Evolutionary conservation across 2,797 vertebrate genomes (phyloP).

Genomic region (Syngnathus acus): DNA sequence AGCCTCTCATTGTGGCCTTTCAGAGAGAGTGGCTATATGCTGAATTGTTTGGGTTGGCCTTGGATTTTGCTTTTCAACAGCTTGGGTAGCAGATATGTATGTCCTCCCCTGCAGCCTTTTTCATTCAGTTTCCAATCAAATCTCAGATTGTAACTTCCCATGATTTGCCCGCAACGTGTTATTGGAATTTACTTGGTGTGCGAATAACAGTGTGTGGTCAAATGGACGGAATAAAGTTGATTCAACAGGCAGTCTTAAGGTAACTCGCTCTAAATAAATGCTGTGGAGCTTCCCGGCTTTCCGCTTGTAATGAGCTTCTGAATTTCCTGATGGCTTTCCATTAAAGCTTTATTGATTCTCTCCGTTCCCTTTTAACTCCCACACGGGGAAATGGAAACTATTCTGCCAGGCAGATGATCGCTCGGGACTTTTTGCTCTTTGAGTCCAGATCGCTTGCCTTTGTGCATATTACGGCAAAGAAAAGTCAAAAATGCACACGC

Average conservation of each 20-base stretch:
- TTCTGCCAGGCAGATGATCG: conserved; percentile 49
- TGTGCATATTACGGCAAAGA: not conserved
- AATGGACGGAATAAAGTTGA: conserved; percentile 53
- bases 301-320: conserved; percentile 50
- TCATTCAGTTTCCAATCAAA: conserved; percentile 14
- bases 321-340: conserved; percentile 59
- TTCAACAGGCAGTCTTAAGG: conserved; percentile 53
- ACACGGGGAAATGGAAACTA: conserved; percentile 65
- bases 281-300: conserved; percentile 53
- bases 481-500: too few relatives aligned
- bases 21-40: conserved; percentile 30
- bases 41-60: conserved; percentile 40
- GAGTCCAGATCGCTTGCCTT: conserved; percentile 28
- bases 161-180: conserved; percentile 22
- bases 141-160: conserved; percentile 5
- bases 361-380: conserved; percentile 65
- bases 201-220: conserved; percentile 37
- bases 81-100: conserved; percentile 19
- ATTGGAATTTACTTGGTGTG: conserved; percentile 41
- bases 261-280: conserved; percentile 57
- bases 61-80: conserved; percentile 20
- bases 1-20: conserved; percentile 55
- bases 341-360: conserved; percentile 73
- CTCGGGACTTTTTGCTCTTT: conserved; percentile 36
- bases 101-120: conserved; percentile 6